Evolutionary conservation across 64 coral and sea anemone genomes (phyloP), one percentile per base, ranked within the genome.

Genomic region (Pachyseris speciosa): DNA sequence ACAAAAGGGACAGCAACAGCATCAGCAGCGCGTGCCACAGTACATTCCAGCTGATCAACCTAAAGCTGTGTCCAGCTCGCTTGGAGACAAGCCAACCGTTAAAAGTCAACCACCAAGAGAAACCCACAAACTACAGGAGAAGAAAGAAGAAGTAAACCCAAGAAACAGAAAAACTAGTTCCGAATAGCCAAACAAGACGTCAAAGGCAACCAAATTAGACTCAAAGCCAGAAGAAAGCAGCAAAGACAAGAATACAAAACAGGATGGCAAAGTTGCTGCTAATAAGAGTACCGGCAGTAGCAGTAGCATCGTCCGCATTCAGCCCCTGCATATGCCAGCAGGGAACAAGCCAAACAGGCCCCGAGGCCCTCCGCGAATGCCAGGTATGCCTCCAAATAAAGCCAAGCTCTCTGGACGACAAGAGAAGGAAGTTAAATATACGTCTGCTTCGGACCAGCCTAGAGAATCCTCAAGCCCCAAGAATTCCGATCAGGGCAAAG

Each of bases 151-250:
- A 72, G 59, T 68, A 48, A 92, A 39, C 53, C 67, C 78, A 57
- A 74, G 89, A 84, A 92, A 92, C 39, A 84, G 57, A 69, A 75
- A 69, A 65, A n/a, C 53, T 30, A 81, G 32, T 63, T 81, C 51
- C 36, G 77, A 81, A 60, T 49, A 79, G 20, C 19, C 77, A 61
- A 83, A 29, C 30, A 92, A 85, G 78, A 92, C 69, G 80, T 83
- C 89, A 84, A 92, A 92, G 79, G 69, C 78, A 84, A 92, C 48
- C 52, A 90, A 90, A 80, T 26, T 34, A 67, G 88, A 90, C 40
- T 69, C 88, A 71, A 92, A 92, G 52, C 68, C 64, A 73, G 89
- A 84, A 61, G 89, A 92, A 72, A 36, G 36, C 29, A 92, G 43
- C 37, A 80, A 84, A 92, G 53, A 81, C n/a, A 81, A 41, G n/a